These are phyloP conservation scores for Thamnophis elegans DNA, from an alignment of 2,797 vertebrate genomes.

Conservation along the genomic window DNA sequence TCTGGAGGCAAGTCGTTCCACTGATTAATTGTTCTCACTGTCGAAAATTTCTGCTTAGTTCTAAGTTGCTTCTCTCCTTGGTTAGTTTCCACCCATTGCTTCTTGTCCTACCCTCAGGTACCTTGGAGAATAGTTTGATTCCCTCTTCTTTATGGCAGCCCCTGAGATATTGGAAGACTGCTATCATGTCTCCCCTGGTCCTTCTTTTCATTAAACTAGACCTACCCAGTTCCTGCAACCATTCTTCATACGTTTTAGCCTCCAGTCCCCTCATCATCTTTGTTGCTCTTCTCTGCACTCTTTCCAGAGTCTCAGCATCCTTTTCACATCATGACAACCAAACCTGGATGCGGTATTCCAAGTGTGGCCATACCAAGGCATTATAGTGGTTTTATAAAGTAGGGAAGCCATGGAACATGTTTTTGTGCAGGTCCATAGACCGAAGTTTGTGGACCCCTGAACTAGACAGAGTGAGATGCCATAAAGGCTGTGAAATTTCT, in stretches of 20 bases:
- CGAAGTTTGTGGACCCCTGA: neutral
- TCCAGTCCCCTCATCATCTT: too few species aligned
- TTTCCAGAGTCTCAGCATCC: too few species aligned
- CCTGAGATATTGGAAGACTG: neutral
- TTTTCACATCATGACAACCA: too few species aligned
- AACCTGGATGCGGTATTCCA: too few species aligned
- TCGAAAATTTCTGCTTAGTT: neutral
- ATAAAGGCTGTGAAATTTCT: conserved; percentile 19
- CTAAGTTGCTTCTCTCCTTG: neutral
- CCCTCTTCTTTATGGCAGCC: neutral
- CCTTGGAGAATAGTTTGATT: neutral
- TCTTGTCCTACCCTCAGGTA: neutral
- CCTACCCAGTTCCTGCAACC: neutral
- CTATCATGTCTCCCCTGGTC: neutral
- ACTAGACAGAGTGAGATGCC: conserved; percentile 8
- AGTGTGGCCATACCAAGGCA: too few species aligned
- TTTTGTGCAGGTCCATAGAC: neutral
- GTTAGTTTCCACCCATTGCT: neutral
- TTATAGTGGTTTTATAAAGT: too few species aligned
- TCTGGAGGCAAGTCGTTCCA: neutral
- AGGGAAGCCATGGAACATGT: neutral
- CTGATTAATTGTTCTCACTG: neutral
- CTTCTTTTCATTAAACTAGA: neutral
- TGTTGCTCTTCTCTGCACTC: too few species aligned
- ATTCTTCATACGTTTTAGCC: neutral